These are phyloP conservation scores for Andrena marginata DNA, from an alignment of 2,888 invertebrate genomes.

Conservation along the genomic window DNA sequence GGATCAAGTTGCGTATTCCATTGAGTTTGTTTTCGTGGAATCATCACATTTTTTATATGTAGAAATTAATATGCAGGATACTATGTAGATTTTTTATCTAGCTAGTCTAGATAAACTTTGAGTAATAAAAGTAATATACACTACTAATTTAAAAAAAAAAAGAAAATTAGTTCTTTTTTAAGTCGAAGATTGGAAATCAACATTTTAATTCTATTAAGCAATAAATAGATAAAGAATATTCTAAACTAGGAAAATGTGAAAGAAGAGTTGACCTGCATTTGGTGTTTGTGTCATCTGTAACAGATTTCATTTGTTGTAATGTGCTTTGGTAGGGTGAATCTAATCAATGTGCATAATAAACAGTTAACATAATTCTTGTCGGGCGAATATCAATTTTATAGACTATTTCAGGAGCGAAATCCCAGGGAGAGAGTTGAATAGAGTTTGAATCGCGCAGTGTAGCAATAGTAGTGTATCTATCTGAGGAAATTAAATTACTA, in stretches of 20 bases:
- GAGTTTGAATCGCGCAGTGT: constrained; percentile 1
- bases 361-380: constrained; percentile 1
- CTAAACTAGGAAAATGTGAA: constrained; percentile 1
- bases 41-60: not conserved
- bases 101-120: constrained; percentile 14
- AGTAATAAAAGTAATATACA: not conserved
- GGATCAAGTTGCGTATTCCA: not conserved
- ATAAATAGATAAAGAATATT: not conserved
- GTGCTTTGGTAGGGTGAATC: constrained; percentile 23
- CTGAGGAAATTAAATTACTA: constrained; percentile 42
- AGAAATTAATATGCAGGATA: not conserved
- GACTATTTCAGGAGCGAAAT: not conserved
- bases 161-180: not conserved
- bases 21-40: not conserved
- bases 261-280: constrained; percentile 17
- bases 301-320: constrained; percentile 20
- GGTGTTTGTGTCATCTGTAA: constrained; percentile 32
- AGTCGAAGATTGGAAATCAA: not conserved
- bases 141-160: not conserved
- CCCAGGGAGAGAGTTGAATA: not conserved
- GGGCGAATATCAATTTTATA: not conserved
- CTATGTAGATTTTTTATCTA: too few species aligned
- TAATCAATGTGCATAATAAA: constrained; percentile 42
- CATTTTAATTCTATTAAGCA: not conserved
- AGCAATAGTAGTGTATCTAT: constrained; percentile 42